phyloP scores from a whole-genome alignment of 2,888 invertebrate genomes.

The Omphaloscelis lunosa region DNA sequence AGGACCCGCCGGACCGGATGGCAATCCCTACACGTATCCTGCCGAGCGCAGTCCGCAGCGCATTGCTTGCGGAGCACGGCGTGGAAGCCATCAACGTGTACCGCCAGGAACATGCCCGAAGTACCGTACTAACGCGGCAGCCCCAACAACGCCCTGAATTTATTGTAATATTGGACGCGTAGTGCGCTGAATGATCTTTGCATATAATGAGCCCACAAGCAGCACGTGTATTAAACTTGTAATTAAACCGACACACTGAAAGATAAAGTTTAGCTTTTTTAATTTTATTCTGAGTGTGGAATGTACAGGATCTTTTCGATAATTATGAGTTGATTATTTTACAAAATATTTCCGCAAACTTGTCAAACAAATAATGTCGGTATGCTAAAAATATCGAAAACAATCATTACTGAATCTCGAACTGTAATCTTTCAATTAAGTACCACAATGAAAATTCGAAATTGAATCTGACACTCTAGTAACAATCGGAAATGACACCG shows the following conservation, averaged over 20 bases:
- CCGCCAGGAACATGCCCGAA: background rate
- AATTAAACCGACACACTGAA: background rate
- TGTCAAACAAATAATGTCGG: background rate
- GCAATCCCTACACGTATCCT: background rate
- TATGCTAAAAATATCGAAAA: background rate
- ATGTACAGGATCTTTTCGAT: background rate
- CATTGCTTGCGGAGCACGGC: too few relatives aligned
- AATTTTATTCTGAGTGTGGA: background rate
- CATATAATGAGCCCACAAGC: background rate
- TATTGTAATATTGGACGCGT: background rate
- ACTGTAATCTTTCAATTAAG: background rate
- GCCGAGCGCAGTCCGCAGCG: background rate
- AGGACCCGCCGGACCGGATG: background rate
- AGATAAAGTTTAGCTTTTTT: background rate
- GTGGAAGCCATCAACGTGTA: too few relatives aligned
- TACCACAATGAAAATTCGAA: background rate
- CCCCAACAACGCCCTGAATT: too few relatives aligned
- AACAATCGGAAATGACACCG: constrained; percentile 16
- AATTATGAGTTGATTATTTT: background rate
- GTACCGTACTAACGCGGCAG: background rate
- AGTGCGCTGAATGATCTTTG: too few relatives aligned
- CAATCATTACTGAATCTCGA: background rate
- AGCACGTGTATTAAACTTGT: background rate
- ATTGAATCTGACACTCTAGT: background rate
- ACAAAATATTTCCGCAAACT: background rate